Evolutionary conservation across 2,888 invertebrate genomes (phyloP), one percentile per base, ranked within the genome.

Genomic region (Laothoe populi): DNA sequence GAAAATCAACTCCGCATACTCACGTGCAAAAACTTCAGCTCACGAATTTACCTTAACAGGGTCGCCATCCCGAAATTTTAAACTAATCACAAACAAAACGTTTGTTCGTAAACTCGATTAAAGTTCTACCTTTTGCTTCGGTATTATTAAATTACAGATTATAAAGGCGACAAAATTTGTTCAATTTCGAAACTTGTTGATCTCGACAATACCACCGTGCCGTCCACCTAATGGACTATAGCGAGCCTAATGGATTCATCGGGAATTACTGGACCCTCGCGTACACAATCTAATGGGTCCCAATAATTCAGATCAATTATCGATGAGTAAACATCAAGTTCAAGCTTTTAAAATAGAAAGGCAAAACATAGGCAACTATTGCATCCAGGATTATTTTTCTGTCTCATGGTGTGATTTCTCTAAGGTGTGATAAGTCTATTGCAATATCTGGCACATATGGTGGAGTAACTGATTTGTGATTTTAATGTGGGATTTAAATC

Each of bases 201-300:
- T 71, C 71, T 62, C 23, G 59, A 42, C 71, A 71, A 73, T 67
- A 67, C 71, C 62, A 65, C 66, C 66, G 66, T 53, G 69, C 65
- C 67, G 68, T 66, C 66, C 61, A 63, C 60, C 59, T 63, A 67
- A 68, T 64, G 65, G 68, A 65, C 60, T 60, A 62, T 48, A 49
- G 63, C 69, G 63, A 67, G 57, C n/a, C 60, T 63, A 60, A 63
- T 60, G 60, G 57, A 44, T 44, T 57, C 40, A 57, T 58, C 24
- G 38, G 11, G 46, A 60, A 57, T 57, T 57, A 60, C 44, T 45
- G 42, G 49, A 60, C 59, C 45, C 58, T 59, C 26, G 11, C 26
- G 44, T 23, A 48, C n/a, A 26, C 16, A 19, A 40, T 61, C 31
- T 40, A 40, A 38, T 58, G 31, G 38, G 57, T 21, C n/a, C n/a